phyloP scores from a whole-genome alignment of 2,797 vertebrate genomes.

The Anguilla marmorata region DNA sequence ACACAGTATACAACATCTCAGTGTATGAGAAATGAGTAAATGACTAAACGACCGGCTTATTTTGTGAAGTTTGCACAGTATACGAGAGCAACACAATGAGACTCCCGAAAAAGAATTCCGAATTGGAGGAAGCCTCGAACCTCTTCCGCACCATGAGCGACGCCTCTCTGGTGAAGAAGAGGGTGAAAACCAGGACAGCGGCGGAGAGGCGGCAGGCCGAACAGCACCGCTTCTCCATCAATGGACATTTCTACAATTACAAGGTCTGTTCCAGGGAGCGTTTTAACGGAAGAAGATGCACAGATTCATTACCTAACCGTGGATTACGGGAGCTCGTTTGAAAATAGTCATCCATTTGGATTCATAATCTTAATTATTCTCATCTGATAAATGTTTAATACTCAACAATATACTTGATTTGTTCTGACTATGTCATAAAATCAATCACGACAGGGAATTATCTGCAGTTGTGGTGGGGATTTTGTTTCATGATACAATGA shows the following conservation, averaged over 20 bases:
- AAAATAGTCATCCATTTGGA: not conserved
- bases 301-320: not conserved
- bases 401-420: not conserved
- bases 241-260: slow-evolving; percentile 90
- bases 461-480: not conserved
- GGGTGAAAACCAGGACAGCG: slow-evolving; percentile 58
- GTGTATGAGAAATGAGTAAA: not conserved
- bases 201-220: slow-evolving; percentile 65
- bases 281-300: not conserved
- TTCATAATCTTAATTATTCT: not conserved
- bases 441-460: not conserved
- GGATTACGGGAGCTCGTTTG: not conserved
- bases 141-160: slow-evolving; percentile 81
- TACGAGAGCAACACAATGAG: slow-evolving; percentile 74
- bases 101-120: slow-evolving; percentile 53
- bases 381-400: not conserved
- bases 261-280: slow-evolving; percentile 56
- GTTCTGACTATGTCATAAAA: not conserved
- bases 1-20: not conserved
- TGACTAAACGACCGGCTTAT: not conserved
- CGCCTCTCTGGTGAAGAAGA: slow-evolving; percentile 73
- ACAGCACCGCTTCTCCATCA: slow-evolving; percentile 86
- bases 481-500: not conserved
- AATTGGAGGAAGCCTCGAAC: slow-evolving; percentile 67
- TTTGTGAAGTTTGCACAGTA: slow-evolving; percentile 60